A percentile compares a stretch with the other conserved stretches of the same genome.
phyloP scores from a whole-genome alignment of 2,113 vertebrate species.

The Phalacrocorax pelagicus region DNA sequence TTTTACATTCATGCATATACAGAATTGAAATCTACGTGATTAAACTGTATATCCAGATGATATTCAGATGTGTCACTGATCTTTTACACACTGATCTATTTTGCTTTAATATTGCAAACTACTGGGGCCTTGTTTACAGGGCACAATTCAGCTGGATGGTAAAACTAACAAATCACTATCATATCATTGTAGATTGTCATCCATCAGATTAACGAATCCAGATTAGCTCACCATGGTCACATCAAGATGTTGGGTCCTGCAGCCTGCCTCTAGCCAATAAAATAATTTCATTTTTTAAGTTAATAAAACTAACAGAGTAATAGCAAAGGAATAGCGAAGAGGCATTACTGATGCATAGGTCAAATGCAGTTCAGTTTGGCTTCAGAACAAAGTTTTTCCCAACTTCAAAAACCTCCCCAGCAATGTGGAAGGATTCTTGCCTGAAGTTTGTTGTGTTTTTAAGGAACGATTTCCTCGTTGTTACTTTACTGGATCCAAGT shows the following conservation, averaged over 20 bases:
- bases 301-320: not conserved
- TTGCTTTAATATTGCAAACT: not conserved
- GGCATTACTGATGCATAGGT: not conserved
- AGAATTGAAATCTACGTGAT: not conserved
- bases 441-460: conserved; percentile 11
- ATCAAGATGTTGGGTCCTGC: not conserved
- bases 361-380: not conserved
- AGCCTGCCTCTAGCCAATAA: not conserved
- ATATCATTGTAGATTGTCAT: not conserved
- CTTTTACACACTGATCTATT: not conserved
- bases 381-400: not conserved
- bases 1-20: not conserved
- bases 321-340: not conserved
- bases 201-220: not conserved
- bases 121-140: not conserved
- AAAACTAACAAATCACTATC: not conserved
- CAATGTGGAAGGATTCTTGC: not conserved
- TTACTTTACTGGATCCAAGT: not conserved
- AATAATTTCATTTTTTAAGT: not conserved
- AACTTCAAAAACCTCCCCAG: not conserved
- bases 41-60: not conserved
- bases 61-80: not conserved
- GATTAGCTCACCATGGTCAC: not conserved
- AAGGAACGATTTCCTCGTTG: not conserved
- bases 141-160: not conserved